These are phyloP conservation scores for Cervus canadensis DNA, from an alignment of 2,113 vertebrate species.

Conservation along the genomic window DNA sequence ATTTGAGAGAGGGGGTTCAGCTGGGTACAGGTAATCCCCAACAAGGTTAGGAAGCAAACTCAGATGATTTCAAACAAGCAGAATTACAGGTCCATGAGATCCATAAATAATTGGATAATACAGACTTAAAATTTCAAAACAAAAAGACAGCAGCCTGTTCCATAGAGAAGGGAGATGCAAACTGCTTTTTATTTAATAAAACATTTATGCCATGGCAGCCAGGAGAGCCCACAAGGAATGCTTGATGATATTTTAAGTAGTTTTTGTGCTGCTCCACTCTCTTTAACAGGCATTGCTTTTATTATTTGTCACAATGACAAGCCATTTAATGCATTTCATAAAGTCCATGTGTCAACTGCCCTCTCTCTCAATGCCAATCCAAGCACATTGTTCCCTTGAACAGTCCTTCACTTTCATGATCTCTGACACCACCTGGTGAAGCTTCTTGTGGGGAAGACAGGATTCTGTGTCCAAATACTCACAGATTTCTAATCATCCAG, in stretches of 20 bases:
- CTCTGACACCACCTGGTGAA: neutral
- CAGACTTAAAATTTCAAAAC: too few species aligned
- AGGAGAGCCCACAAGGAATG: neutral
- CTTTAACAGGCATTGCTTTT: neutral
- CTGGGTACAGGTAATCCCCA: too few species aligned
- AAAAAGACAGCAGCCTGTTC: neutral
- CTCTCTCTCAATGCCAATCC: neutral
- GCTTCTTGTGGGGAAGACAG: neutral
- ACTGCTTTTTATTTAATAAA: neutral
- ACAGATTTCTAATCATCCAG: rapidly evolving
- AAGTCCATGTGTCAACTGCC: rapidly evolving
- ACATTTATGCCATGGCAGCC: neutral
- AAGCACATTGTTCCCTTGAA: rapidly evolving
- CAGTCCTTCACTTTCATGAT: neutral
- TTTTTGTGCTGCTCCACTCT: neutral
- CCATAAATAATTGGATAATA: neutral
- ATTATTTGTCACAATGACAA: neutral
- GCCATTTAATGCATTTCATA: neutral
- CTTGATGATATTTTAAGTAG: neutral
- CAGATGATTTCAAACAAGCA: too few species aligned
- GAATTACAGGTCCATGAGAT: neutral
- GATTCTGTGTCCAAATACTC: neutral
- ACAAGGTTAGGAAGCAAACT: too few species aligned
- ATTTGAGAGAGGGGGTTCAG: neutral
- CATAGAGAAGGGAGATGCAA: neutral